Conservation (phyloP, 2,888 invertebrate species). For the Eupithecia centaureata region DNA sequence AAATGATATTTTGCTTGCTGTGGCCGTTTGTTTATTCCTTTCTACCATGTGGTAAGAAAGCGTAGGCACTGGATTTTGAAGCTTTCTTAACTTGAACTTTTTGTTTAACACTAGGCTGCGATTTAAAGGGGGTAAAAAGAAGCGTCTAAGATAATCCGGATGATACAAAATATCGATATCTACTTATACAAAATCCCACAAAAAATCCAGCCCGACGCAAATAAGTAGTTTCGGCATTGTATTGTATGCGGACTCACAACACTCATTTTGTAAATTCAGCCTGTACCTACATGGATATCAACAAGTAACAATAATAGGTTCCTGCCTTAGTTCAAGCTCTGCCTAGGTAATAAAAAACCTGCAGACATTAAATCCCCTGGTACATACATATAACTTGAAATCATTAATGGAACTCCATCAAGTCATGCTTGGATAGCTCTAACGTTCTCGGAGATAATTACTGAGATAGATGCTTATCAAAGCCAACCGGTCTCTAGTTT, state of each 20-base stretch:
- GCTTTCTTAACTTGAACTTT: neutral
- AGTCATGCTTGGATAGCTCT: neutral
- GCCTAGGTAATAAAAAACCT: neutral
- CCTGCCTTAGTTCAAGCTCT: neutral
- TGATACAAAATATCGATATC: too few relatives aligned
- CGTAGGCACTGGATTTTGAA: neutral
- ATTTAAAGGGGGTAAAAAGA: too few relatives aligned
- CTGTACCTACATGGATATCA: too few relatives aligned
- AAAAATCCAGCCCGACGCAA: too few relatives aligned
- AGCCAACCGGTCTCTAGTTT: neutral
- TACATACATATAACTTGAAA: neutral
- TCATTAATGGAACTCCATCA: neutral
- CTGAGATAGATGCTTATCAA: neutral
- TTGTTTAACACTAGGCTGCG: neutral
- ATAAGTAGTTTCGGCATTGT: too few relatives aligned
- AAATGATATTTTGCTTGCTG: conserved; percentile 45
- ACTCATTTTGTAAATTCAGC: too few relatives aligned
- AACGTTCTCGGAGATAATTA: conserved; percentile 5
- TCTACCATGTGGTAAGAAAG: conserved; percentile 6
- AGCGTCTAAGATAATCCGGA: neutral
- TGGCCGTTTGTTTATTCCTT: conserved; percentile 43
- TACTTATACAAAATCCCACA: too few relatives aligned
- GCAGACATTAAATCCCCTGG: neutral
- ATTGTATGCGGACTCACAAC: too few relatives aligned
- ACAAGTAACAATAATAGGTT: too few relatives aligned